Evolutionary conservation across 2,888 invertebrate genomes (phyloP), one percentile per base, ranked within the genome.

Genomic region (Buathra laborator): DNA sequence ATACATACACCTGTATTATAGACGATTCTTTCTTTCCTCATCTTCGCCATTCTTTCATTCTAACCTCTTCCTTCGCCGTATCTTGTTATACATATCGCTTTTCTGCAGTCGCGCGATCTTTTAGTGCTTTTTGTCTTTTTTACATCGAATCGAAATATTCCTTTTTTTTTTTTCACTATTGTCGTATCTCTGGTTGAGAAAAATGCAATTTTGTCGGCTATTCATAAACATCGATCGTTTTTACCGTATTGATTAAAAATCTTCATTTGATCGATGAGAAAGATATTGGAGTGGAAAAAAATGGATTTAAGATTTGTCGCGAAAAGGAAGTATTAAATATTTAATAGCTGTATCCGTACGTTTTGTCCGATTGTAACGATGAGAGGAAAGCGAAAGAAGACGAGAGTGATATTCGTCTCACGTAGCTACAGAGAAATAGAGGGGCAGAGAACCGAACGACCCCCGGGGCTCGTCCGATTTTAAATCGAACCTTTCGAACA

Each of bases 381-480:
- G 19, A 64, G 62, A 29, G 32, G 44, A 43, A 46, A n/a, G 64
- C 48, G 66, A 46, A 51, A 16, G 59, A 80, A 72, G 72, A 14
- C 46, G 72, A 66, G 44, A 72, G 68, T 66, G 53, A 68, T 53
- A 80, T 80, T 80, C 80, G 29, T 44, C 24, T 80, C 80, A 80
- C 80, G 80, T 80, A 79, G 24, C 56, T 62, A 59, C 56, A 46
- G 37, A 59, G 78, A 9, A 37, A 29, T 29, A 71, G 62, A 14
- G 62, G 32, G 24, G 14, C 12, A 48, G 43, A 19, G 64, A 37
- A 64, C 66, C 66, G 43, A 43, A 66, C 37, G 43, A 66, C 66
- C 51, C 70, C 16, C 80, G 66, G 51, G 80, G 80, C 80, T 72
- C 80, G 72, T 80, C 29, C 53, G 72, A 66, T 66, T 66, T 80